phyloP scores from a whole-genome alignment of 2,797 vertebrate species.

The Morus bassanus region DNA sequence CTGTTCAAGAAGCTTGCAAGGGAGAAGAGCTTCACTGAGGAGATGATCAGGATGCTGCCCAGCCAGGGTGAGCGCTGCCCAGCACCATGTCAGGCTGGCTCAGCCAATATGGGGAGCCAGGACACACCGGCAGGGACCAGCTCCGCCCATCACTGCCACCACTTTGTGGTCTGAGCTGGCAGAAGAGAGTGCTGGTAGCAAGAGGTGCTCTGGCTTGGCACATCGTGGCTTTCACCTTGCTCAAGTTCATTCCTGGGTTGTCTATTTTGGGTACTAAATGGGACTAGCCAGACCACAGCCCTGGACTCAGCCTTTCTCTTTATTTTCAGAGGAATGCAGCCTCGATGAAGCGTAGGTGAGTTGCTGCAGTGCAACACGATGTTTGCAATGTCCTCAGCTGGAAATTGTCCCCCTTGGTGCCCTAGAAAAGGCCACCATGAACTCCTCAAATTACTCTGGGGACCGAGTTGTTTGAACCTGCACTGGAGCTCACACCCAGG shows the following conservation, averaged over 20 bases:
- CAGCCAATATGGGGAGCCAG: not conserved
- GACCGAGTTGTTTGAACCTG: not conserved
- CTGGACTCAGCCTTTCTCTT: not conserved
- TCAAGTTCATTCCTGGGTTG: not conserved
- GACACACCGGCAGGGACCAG: not conserved
- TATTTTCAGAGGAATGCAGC: slow-evolving; percentile 35
- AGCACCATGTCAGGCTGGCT: fast-evolving
- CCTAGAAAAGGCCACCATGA: not conserved
- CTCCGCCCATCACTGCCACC: not conserved
- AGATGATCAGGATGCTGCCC: not conserved
- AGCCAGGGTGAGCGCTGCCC: slow-evolving; percentile 32
- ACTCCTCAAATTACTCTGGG: not conserved
- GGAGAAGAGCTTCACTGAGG: not conserved
- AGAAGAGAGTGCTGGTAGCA: not conserved
- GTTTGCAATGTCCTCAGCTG: not conserved
- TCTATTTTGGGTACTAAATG: not conserved
- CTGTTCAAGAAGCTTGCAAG: not conserved
- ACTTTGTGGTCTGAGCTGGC: not conserved
- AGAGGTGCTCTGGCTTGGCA: not conserved
- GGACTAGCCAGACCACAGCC: not conserved
- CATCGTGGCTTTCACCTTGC: not conserved
- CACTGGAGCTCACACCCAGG: not conserved
- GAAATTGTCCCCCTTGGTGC: not conserved
- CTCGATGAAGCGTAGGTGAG: not conserved
- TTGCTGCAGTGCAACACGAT: fast-evolving